Conservation (phyloP, 2,113 vertebrate genomes). For the Coracopsis vasa region DNA sequence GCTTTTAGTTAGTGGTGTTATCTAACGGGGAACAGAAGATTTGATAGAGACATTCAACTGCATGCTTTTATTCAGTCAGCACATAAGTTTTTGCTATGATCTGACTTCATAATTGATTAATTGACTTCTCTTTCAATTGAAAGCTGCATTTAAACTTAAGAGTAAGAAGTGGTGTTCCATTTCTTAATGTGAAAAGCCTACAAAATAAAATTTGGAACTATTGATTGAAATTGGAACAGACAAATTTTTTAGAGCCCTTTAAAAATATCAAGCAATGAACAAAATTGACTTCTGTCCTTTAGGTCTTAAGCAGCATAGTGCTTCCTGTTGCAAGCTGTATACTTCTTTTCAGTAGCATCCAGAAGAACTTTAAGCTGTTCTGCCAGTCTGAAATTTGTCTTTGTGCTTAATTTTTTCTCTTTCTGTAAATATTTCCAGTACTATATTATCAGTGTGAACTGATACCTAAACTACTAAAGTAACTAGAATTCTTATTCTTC, state of each 20-base stretch:
- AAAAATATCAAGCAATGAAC: not conserved
- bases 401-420: not conserved
- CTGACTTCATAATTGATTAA: not conserved
- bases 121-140: not conserved
- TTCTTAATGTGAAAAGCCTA: not conserved
- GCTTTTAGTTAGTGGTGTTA: not conserved
- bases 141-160: not conserved
- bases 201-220: not conserved
- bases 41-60: not conserved
- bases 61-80: not conserved
- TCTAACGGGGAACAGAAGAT: not conserved
- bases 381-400: not conserved
- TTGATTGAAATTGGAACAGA: not conserved
- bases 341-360: not conserved
- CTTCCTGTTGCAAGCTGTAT: not conserved
- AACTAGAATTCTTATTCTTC: not conserved
- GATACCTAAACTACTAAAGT: not conserved
- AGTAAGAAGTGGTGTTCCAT: not conserved
- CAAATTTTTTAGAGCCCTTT: not conserved
- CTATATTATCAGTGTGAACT: not conserved
- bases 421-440: not conserved
- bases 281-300: not conserved
- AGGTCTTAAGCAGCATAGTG: not conserved
- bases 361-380: not conserved
- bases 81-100: conserved; percentile 36